phyloP scores from a whole-genome alignment of 2,797 vertebrate species.

The Melanotaenia maccullochi region DNA sequence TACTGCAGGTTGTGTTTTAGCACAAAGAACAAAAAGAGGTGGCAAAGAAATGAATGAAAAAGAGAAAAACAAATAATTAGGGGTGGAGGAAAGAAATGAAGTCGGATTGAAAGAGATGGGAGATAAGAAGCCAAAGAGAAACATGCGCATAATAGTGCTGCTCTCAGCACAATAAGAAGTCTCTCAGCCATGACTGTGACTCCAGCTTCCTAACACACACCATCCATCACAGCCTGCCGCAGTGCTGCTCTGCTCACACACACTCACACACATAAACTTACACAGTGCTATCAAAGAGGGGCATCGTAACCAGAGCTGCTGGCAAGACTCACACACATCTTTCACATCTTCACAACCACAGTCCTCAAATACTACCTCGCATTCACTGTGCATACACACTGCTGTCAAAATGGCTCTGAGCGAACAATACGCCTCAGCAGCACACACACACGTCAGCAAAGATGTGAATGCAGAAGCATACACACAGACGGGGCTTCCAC shows the following conservation, averaged over 20 bases:
- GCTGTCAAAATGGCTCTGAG: constrained; percentile 50
- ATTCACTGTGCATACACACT: constrained; percentile 27
- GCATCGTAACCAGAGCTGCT: constrained; percentile 61
- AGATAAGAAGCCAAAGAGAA: constrained; percentile 30
- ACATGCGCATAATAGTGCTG: constrained; percentile 70
- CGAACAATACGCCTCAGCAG: constrained; percentile 30
- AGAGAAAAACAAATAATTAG: constrained; percentile 36
- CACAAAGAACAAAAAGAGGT: neutral
- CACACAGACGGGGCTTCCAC: constrained; percentile 19
- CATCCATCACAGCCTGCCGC: constrained; percentile 86
- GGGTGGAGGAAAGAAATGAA: constrained; percentile 19
- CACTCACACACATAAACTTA: constrained; percentile 28
- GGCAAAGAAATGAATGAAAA: constrained; percentile 19
- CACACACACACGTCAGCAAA: neutral
- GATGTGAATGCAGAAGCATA: neutral
- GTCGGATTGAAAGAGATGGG: constrained; percentile 18
- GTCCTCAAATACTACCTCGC: constrained; percentile 37
- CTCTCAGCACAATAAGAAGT: constrained; percentile 83
- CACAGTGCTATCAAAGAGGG: constrained; percentile 60
- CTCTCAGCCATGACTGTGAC: constrained; percentile 85
- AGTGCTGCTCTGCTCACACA: constrained; percentile 71
- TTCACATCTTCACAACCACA: constrained; percentile 41
- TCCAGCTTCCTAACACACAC: constrained; percentile 80
- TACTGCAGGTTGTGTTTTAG: neutral
- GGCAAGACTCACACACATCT: constrained; percentile 37